Conservation (phyloP, 2,888 invertebrate genomes). For the Buathra laborator region DNA sequence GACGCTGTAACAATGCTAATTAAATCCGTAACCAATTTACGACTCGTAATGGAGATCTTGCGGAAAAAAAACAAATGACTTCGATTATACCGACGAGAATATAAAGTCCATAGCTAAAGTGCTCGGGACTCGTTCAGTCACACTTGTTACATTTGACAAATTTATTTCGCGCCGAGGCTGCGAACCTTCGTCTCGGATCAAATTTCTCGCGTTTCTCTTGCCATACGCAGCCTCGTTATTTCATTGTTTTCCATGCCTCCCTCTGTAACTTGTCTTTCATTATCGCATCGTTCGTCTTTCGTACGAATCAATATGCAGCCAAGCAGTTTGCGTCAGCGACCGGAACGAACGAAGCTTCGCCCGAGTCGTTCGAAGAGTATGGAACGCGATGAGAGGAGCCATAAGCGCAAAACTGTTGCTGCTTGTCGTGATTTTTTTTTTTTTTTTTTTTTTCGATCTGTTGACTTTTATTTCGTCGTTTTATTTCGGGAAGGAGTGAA, state of each 20-base stretch:
- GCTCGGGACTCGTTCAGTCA: constrained; percentile 19
- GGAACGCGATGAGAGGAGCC: not conserved
- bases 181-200: not conserved
- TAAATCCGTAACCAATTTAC: constrained; percentile 50
- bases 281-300: constrained; percentile 21
- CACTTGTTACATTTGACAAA: constrained; percentile 14
- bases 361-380: not conserved
- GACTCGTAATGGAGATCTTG: constrained; percentile 41
- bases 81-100: not conserved
- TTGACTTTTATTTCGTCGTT: constrained; percentile 16
- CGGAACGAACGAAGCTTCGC: not conserved
- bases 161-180: constrained; percentile 4
- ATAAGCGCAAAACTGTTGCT: not conserved
- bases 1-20: constrained; percentile 35
- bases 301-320: constrained; percentile 6
- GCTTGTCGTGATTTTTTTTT: not conserved
- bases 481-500: no score
- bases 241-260: not conserved
- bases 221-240: not conserved
- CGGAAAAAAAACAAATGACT: not conserved
- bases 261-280: not conserved
- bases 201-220: constrained; percentile 25
- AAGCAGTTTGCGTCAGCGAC: not conserved
- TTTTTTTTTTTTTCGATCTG: not conserved
- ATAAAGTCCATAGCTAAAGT: not conserved